A percentile compares a stretch with the other conserved stretches of the same genome.
Evolutionary conservation across 2,888 invertebrate species (phyloP).

Genomic region (Drosophila helvetica): DNA sequence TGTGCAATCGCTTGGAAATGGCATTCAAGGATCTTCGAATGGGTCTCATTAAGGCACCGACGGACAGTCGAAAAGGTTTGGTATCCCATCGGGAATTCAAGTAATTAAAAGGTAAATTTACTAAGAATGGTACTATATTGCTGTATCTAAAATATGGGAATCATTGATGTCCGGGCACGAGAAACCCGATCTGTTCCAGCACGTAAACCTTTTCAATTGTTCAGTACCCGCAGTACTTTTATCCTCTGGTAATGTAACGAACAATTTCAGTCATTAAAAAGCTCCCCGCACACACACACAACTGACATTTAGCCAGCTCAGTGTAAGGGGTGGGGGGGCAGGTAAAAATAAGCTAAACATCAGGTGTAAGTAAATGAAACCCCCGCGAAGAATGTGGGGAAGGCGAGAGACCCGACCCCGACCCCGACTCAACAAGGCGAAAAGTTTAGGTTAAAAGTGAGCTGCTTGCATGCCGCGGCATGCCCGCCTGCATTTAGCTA

Average conservation of each 20-base stretch:
- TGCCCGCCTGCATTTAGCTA: conserved; percentile 67
- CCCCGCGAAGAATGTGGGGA: conserved; percentile 7
- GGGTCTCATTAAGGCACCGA: conserved; percentile 42
- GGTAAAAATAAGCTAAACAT: conserved; percentile 59
- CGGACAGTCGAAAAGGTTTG: conserved; percentile 11
- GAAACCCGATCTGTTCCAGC: background rate
- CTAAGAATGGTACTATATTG: too few relatives aligned
- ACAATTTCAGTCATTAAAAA: conserved; percentile 37
- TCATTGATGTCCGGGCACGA: background rate
- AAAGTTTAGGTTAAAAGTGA: conserved; percentile 70
- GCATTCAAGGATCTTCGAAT: conserved; percentile 42
- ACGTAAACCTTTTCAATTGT: background rate
- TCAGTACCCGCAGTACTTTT: background rate
- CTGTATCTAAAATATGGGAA: too few relatives aligned
- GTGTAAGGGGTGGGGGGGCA: conserved; percentile 2
- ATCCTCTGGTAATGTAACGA: conserved; percentile 6
- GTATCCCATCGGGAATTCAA: conserved; percentile 11
- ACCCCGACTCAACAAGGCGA: conserved; percentile 60
- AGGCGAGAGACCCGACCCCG: too few relatives aligned
- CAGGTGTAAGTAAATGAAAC: conserved; percentile 64
- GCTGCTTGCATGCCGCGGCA: conserved; percentile 48
- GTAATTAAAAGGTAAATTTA: background rate
- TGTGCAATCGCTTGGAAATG: conserved; percentile 61
- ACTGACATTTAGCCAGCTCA: conserved; percentile 8
- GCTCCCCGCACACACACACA: background rate